Evolutionary conservation across 2,797 vertebrate genomes (phyloP).

Genomic region (Megalops cyprinoides): DNA sequence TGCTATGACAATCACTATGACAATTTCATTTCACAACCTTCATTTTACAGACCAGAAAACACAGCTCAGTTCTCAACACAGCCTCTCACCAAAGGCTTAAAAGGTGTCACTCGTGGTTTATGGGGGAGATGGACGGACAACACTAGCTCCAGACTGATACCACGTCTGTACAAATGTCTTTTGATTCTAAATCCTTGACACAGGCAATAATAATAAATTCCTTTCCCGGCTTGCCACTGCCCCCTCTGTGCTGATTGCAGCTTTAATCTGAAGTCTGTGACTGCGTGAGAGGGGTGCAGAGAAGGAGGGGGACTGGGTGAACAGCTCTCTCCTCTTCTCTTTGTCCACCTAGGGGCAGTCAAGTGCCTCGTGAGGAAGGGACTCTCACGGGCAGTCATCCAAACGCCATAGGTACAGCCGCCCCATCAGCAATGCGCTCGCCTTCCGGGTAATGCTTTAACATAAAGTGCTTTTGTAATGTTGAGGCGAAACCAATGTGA

Average conservation of each 20-base stretch:
- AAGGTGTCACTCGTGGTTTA: too few species aligned
- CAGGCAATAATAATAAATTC: background rate
- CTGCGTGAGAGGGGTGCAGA: background rate
- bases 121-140: background rate
- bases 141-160: background rate
- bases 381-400: background rate
- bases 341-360: slow-evolving; percentile 76
- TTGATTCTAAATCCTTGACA: slow-evolving; percentile 22
- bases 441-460: background rate
- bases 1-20: too few species aligned
- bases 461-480: too few species aligned
- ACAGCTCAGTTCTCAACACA: too few species aligned
- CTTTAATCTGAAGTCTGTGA: background rate
- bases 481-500: too few species aligned
- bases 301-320: background rate
- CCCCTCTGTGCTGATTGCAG: background rate
- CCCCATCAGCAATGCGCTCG: background rate
- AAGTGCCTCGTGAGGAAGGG: slow-evolving; percentile 50
- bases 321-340: slow-evolving; percentile 17
- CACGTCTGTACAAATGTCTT: background rate
- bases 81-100: too few species aligned
- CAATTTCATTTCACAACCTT: too few species aligned
- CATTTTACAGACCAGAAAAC: too few species aligned
- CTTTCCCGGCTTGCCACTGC: slow-evolving; percentile 18
- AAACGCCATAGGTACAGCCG: background rate